phyloP scores from a whole-genome alignment of 2,888 invertebrate species.

The Melanotus villosus region DNA sequence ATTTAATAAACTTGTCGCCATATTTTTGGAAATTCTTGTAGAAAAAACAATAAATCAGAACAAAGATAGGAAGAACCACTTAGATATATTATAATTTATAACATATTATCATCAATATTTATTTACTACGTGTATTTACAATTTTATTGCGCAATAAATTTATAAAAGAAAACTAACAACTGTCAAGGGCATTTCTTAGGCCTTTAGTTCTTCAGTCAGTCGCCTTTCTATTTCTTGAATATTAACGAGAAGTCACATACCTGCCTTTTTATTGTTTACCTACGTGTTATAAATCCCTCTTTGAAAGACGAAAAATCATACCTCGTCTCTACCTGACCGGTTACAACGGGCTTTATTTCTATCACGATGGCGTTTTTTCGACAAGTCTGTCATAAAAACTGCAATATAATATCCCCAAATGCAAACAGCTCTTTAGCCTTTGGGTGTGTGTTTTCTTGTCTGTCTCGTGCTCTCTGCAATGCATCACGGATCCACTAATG shows the following conservation, averaged over 20 bases:
- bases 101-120: too few species aligned
- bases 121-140: too few species aligned
- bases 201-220: neutral
- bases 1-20: too few species aligned
- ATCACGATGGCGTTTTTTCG: conserved; percentile 27
- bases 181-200: neutral
- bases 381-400: conserved; percentile 39
- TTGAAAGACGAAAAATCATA: conserved; percentile 13
- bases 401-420: conserved; percentile 39
- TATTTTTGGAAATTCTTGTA: too few species aligned
- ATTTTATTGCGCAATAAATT: too few species aligned
- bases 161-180: neutral
- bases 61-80: too few species aligned
- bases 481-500: conserved; percentile 18
- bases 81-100: too few species aligned
- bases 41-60: too few species aligned
- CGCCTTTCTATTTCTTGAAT: conserved; percentile 27
- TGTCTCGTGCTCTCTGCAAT: conserved; percentile 35
- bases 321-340: conserved; percentile 21
- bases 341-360: conserved; percentile 21
- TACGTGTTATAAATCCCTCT: conserved; percentile 38
- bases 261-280: conserved; percentile 38
- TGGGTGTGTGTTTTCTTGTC: conserved; percentile 34
- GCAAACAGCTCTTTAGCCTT: conserved; percentile 28
- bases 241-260: conserved; percentile 35